Evolutionary conservation across 1,140 invertebrate species (phyloP).

Genomic region (Wasmannia auropunctata): DNA sequence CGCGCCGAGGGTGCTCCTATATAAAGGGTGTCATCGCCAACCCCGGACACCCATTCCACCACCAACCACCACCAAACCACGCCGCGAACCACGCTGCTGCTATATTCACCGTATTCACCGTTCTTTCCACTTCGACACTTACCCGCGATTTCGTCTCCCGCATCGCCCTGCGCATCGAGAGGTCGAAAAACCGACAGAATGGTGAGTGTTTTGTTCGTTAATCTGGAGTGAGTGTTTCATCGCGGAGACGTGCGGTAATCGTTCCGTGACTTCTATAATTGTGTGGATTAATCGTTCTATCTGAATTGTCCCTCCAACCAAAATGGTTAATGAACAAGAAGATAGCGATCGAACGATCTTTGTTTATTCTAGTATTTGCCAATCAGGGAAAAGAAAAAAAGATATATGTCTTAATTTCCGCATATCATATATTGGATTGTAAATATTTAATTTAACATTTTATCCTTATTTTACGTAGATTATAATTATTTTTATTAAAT

Average conservation of each 20-base stretch:
- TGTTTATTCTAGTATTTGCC: background rate
- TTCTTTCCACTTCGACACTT: background rate
- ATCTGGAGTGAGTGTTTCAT: conserved; percentile 34
- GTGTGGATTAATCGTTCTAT: background rate
- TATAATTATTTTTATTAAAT: background rate
- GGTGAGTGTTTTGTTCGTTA: conserved; percentile 61
- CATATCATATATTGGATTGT: background rate
- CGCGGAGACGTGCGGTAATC: background rate
- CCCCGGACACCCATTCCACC: conserved; percentile 79
- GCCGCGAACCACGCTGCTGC: conserved; percentile 43
- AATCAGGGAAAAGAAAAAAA: background rate
- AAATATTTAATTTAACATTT: conserved; percentile 22
- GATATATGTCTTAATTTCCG: background rate
- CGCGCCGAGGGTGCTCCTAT: conserved; percentile 78
- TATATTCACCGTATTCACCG: background rate
- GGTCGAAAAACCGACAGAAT: conserved; percentile 26
- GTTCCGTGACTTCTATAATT: conserved; percentile 2
- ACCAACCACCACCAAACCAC: conserved; percentile 67
- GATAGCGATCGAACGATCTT: background rate
- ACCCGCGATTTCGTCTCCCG: background rate
- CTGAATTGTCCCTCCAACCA: background rate
- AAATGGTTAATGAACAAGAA: background rate
- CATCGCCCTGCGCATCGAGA: background rate
- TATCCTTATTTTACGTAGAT: background rate
- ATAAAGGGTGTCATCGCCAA: conserved; percentile 83